These are phyloP conservation scores for Drosophila sechellia DNA, from an alignment of 1,140 invertebrate species.

Conservation along the genomic window DNA sequence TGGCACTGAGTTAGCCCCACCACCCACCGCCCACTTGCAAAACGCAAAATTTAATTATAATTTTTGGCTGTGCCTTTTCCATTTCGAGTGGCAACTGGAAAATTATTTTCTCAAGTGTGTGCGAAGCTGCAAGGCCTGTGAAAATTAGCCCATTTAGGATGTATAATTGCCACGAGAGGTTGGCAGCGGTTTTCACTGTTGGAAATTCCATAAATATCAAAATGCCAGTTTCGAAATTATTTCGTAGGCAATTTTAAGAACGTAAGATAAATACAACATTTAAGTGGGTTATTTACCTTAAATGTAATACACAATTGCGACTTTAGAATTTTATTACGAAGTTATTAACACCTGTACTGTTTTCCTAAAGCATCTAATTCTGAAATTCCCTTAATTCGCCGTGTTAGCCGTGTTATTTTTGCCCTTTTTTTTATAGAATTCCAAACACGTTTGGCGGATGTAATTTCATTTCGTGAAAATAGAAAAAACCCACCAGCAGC, in stretches of 20 bases:
- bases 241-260: background rate
- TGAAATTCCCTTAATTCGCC: too few relatives aligned
- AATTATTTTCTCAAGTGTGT: conserved; percentile 42
- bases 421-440: conserved; percentile 20
- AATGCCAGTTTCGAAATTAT: background rate
- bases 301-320: too few relatives aligned
- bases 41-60: conserved; percentile 66
- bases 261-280: background rate
- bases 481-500: conserved; percentile 9
- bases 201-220: conserved; percentile 30
- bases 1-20: background rate
- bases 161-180: conserved; percentile 26
- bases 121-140: conserved; percentile 12
- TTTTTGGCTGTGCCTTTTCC: conserved; percentile 36
- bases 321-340: background rate
- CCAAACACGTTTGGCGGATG: conserved; percentile 56
- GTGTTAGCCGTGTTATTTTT: conserved; percentile 8
- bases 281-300: too few relatives aligned
- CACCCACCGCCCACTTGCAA: conserved; percentile 1
- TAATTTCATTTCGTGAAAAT: conserved; percentile 35
- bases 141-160: conserved; percentile 26
- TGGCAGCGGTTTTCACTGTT: conserved; percentile 3
- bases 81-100: conserved; percentile 37
- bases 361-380: conserved; percentile 8
- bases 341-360: background rate